Evolutionary conservation across 2,113 vertebrate genomes (phyloP).

Genomic region (Felis chaus): DNA sequence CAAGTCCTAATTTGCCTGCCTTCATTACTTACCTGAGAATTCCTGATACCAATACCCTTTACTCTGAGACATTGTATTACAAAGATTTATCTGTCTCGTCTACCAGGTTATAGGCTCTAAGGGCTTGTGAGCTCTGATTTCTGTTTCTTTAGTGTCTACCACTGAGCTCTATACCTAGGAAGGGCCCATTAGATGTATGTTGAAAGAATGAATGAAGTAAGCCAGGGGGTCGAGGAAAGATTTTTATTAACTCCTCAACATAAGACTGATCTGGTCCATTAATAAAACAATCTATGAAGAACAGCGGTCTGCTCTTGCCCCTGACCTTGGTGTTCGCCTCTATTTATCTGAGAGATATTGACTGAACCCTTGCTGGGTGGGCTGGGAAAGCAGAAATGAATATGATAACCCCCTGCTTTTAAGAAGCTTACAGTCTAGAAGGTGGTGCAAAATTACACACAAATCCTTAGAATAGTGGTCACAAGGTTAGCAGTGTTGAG

Average conservation of each 20-base stretch:
- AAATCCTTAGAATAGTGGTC: not conserved
- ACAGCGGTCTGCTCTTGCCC: not conserved
- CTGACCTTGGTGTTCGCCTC: not conserved
- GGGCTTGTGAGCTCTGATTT: constrained; percentile 20
- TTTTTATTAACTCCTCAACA: not conserved
- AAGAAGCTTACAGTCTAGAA: not conserved
- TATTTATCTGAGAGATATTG: not conserved
- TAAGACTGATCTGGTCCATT: not conserved
- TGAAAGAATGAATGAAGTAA: constrained; percentile 47
- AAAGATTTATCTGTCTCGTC: constrained; percentile 28
- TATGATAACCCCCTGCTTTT: not conserved
- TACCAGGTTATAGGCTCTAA: not conserved
- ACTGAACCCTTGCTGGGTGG: not conserved
- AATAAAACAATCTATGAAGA: not conserved
- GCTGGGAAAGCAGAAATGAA: not conserved
- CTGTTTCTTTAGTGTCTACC: constrained; percentile 3
- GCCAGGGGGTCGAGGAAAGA: not conserved
- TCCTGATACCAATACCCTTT: not conserved
- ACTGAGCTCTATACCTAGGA: not conserved
- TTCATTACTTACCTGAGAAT: constrained; percentile 31
- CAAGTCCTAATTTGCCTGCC: not conserved
- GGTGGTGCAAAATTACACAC: not conserved
- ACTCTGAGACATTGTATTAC: not conserved
- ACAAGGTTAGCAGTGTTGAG: not conserved
- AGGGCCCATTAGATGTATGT: not conserved